Base-by-base conservation (phyloP, 2,888 invertebrate genomes). In the Dasysyrphus tricinctus region DNA sequence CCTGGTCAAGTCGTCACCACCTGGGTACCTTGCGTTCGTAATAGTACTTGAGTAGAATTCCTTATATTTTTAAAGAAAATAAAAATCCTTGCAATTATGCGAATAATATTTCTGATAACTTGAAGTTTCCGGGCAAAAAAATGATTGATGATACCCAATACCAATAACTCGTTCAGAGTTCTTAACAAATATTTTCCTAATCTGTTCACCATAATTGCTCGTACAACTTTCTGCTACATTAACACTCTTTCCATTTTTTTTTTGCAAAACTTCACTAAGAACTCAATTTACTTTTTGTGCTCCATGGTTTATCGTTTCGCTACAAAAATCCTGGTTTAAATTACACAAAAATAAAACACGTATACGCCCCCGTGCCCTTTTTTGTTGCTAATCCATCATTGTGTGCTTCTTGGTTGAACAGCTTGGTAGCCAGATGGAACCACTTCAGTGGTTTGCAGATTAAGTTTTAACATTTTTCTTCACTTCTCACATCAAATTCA, bases 341-440 rank as follows among this genome's bases (percentile, higher is more conserved):
- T 32, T n/a, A n/a, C n/a, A n/a, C n/a, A 63, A 61, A 44, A 44
- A 42, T 1, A 80, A 59, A 75, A 24, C 51, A 80, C 84, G 65
- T 80, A 84, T 84, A 84, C 80, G 80, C 70, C 80, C 72, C 83
- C 49, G n/a, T 37, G 9, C 19, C 0, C 0, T 44, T 44, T 32
- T 65, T 63, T 44, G 5, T 29, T 44, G 6, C 29, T 61, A 19
- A 70, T 56, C 39, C 29, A 63, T 72, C 72, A 51, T 57, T 59
- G 7, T 24, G 16, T 16, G 14, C 19, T 72, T 72, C 12, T 44
- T 47, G 2, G 19, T 24, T 24, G 32, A 32, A 61, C 47, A 51
- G 59, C 34, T 32, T n/a, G 37, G 5, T 16, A 34, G 5, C 14
- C 32, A 42, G 42, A 34, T 32, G 56, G 19, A 5, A 69, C 24